A percentile compares a stretch with the other conserved stretches of the same genome.
phyloP scores from a whole-genome alignment of 2,797 vertebrate genomes.

The Myotis pilosus region DNA sequence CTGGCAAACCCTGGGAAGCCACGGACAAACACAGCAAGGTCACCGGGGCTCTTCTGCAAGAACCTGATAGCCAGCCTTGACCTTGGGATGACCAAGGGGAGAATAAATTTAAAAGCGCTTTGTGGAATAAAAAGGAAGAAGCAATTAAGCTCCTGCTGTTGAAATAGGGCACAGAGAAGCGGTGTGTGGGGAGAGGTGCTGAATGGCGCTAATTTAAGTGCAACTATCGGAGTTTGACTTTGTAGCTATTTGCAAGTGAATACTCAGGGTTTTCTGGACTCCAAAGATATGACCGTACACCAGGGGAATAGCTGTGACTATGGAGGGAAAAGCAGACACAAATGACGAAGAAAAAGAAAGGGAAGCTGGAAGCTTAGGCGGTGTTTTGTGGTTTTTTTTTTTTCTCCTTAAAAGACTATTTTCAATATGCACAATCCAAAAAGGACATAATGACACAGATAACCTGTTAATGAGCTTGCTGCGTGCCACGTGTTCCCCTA shows the following conservation, averaged over 20 bases:
- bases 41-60: neutral
- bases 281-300: slow-evolving; percentile 47
- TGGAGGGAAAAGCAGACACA: slow-evolving; percentile 51
- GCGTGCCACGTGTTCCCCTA: neutral
- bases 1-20: neutral
- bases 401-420: slow-evolving; percentile 39
- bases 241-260: slow-evolving; percentile 62
- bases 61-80: slow-evolving; percentile 1
- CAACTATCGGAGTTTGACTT: slow-evolving; percentile 53
- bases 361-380: slow-evolving; percentile 4
- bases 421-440: slow-evolving; percentile 18
- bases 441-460: slow-evolving; percentile 60
- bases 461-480: slow-evolving; percentile 45
- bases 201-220: neutral
- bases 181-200: neutral
- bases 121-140: slow-evolving; percentile 18
- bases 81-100: neutral
- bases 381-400: neutral
- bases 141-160: neutral
- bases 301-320: slow-evolving; percentile 48
- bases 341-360: neutral
- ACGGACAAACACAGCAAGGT: neutral
- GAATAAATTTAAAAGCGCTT: neutral
- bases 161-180: slow-evolving; percentile 3
- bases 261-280: slow-evolving; percentile 62